Base-by-base conservation (phyloP, 2,113 vertebrate species). In the Puma concolor region DNA sequence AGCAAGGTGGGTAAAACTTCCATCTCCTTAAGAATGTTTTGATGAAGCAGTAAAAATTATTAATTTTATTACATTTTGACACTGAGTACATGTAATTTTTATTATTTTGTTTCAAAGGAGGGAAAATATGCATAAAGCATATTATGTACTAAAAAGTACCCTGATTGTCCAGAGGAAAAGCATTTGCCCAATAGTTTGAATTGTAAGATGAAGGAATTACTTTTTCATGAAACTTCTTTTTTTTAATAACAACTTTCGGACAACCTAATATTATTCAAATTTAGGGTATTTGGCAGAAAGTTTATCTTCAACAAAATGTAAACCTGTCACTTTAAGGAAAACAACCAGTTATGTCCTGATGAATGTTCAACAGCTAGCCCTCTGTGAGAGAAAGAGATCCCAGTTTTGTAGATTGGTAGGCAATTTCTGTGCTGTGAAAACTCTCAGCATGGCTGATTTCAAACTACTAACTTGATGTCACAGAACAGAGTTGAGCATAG, bases 281-380 rank as follows among this genome's bases (percentile, higher is more conserved):
- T 80, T 88, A 64, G 63, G 19, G 17, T 76, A 69, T 60, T 92
- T 67, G n/a, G 38, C 9, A 95, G 71, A 76, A 74, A 91, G 79
- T 60, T 44, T 74, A 44, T 83, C 52, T 90, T 97, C 10, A 83
- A 89, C 36, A 64, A 89, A 92, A 87, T 36, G 0, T 72, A 79
- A 88, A 27, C 9, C 52, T 93, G 33, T 52, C 17, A 72, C 36
- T 87, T 93, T 5, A 69, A 90, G n/a, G 54, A 96, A 94, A 87
- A 66, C 16, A 96, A n/a, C n/a, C 66, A 71, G 12, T 11, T 0
- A 6, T 81, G 19, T 82, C 33, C 57, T 94, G 38, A 76, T 79
- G 88, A 81, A 94, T 80, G 52, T 90, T 93, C 87, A 79, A 91
- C 64, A 90, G 31, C 10, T 77, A 77, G 79, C 44, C 23, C 44